Evolutionary conservation across 2,888 invertebrate species (phyloP), one percentile per base, ranked within the genome.

Genomic region (Pomacea canaliculata): DNA sequence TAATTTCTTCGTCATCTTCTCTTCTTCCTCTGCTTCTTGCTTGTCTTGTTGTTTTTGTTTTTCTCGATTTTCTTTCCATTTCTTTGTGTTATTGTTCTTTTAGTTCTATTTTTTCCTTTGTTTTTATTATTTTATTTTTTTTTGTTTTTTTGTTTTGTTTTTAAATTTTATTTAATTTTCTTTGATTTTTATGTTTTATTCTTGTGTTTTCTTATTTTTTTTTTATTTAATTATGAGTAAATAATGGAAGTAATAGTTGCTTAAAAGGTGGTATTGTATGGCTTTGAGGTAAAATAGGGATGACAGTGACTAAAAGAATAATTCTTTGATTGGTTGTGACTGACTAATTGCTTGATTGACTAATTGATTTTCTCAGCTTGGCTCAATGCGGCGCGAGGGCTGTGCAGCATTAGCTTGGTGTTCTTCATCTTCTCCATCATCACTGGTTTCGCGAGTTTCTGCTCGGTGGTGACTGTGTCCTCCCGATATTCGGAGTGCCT

Each of bases 361-460:
- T n/a, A 2, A 12, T 49, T 49, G 46, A 13, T 48, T 9, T n/a
- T 48, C 59, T 19, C 68, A 73, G 73, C 68, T 0, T 73, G 73
- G 73, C 51, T 73, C 48, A 73, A 73, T 68, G 73, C 73, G 4
- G 59, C 67, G 0, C 19, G 73, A 2, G 73, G 49, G 56, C 51
- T 46, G 60, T 73, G 68, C 62, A 60, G 48, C 13, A n/a, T 73
- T 12, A 48, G 68, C 3, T n/a, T 73, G 46, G 8, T 73, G 56
- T 48, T 73, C 10, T 73, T 73, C 48, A 10, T 46, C 23, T 63
- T n/a, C 63, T 56, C 51, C 12, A 56, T 16, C 51, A 56, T 56
- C 10, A 56, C 51, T 56, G 51, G 51, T 13, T 13, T 56, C 8
- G 51, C 51, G 2, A 56, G 51, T 7, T 56, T 56, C 51, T 56